Evolutionary conservation across 2,797 vertebrate genomes (phyloP).

Genomic region (Phataginus tetradactyla): DNA sequence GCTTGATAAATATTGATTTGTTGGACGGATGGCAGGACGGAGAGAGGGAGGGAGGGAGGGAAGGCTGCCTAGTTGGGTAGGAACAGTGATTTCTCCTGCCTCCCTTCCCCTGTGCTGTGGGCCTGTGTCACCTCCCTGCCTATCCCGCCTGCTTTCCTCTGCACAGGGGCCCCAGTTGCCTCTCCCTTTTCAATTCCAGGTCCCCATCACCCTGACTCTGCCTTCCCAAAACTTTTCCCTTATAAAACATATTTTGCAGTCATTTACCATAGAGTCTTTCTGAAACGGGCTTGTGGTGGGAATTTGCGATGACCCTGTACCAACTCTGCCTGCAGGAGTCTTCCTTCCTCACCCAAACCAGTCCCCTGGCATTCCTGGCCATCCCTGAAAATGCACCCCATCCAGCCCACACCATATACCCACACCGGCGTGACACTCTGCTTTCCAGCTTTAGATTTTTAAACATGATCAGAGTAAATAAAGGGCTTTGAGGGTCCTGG

Average conservation of each 20-base stretch:
- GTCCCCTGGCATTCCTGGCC: too few relatives aligned
- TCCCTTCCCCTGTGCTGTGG: too few relatives aligned
- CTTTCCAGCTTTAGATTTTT: background rate
- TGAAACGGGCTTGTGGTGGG: background rate
- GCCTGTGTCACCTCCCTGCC: background rate
- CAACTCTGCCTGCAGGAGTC: background rate
- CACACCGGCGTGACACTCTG: rapidly evolving
- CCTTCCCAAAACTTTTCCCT: background rate
- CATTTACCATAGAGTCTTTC: rapidly evolving
- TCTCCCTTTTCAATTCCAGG: background rate
- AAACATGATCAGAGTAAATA: rapidly evolving
- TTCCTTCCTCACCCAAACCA: background rate
- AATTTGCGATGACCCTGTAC: rapidly evolving
- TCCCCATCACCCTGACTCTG: background rate
- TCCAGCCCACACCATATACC: rapidly evolving
- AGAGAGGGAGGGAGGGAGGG: background rate
- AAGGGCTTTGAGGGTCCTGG: background rate
- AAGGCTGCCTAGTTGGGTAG: too few relatives aligned
- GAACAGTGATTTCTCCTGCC: rapidly evolving
- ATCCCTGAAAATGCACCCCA: too few relatives aligned
- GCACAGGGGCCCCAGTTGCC: background rate
- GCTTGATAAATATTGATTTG: background rate
- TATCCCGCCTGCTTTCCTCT: background rate
- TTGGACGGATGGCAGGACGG: background rate
- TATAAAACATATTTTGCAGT: background rate